Evolutionary conservation across 2,797 vertebrate species (phyloP).

Genomic region (Sparus aurata): DNA sequence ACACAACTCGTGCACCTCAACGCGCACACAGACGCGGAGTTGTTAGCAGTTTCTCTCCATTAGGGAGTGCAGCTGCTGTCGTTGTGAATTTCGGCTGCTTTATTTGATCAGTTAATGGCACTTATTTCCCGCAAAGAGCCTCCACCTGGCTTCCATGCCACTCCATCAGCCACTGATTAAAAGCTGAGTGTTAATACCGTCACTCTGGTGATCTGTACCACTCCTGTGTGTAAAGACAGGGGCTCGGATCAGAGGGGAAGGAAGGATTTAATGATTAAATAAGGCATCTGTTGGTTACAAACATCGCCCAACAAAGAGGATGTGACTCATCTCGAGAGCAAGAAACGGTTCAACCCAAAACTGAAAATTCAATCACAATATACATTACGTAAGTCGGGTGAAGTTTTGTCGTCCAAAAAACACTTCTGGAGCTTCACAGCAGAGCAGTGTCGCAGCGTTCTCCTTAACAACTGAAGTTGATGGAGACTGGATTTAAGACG

Average conservation of each 20-base stretch:
- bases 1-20: not conserved
- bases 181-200: constrained; percentile 38
- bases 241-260: not conserved
- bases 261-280: constrained; percentile 21
- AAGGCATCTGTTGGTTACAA: constrained; percentile 28
- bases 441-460: no score
- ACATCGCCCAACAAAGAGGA: not conserved
- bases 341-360: no score
- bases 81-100: constrained; percentile 55
- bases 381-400: no score
- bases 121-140: constrained; percentile 65
- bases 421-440: no score
- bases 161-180: constrained; percentile 71
- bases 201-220: constrained; percentile 32
- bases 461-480: no score
- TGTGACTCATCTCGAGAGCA: not conserved
- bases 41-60: constrained; percentile 54
- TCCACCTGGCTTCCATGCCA: constrained; percentile 65
- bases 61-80: constrained; percentile 64
- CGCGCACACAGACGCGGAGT: not conserved
- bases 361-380: no score
- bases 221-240: constrained; percentile 30
- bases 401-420: no score
- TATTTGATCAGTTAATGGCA: constrained; percentile 72
- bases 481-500: no score